Evolutionary conservation across 1,140 invertebrate genomes (phyloP).

Genomic region (Bombus turneri): DNA sequence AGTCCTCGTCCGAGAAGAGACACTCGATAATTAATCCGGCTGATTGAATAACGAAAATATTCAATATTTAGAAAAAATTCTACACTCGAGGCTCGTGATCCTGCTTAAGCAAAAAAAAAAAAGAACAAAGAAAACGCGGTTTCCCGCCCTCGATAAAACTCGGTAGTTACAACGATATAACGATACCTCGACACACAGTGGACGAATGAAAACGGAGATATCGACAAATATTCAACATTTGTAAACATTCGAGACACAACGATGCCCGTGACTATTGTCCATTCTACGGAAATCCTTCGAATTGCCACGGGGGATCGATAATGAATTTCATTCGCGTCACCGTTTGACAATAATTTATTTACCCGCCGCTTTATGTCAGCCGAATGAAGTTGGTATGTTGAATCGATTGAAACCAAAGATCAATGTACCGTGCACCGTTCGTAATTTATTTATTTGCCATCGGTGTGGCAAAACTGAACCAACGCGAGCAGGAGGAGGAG

Average conservation of each 20-base stretch:
- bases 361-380: conserved; percentile 1
- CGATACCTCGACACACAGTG: not conserved
- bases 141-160: no score
- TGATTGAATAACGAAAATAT: no score
- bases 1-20: rapidly evolving
- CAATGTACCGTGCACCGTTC: conserved; percentile 16
- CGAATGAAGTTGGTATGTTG: conserved; percentile 16
- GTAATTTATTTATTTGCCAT: conserved; percentile 39
- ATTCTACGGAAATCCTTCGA: conserved; percentile 21
- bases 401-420: conserved; percentile 39
- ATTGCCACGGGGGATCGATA: conserved; percentile 9
- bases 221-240: not conserved
- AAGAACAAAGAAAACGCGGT: no score
- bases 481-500: rapidly evolving
- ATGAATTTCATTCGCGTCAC: conserved; percentile 43
- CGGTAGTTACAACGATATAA: no score
- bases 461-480: no score
- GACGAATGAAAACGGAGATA: not conserved
- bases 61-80: no score
- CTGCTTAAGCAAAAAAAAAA: no score
- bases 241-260: not conserved
- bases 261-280: not conserved
- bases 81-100: no score
- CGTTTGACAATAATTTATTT: conserved; percentile 41
- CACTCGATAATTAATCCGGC: no score